A percentile compares a stretch with the other conserved stretches of the same genome.
phyloP scores from a whole-genome alignment of 2,888 invertebrate species.

The Nymphalis polychloros region DNA sequence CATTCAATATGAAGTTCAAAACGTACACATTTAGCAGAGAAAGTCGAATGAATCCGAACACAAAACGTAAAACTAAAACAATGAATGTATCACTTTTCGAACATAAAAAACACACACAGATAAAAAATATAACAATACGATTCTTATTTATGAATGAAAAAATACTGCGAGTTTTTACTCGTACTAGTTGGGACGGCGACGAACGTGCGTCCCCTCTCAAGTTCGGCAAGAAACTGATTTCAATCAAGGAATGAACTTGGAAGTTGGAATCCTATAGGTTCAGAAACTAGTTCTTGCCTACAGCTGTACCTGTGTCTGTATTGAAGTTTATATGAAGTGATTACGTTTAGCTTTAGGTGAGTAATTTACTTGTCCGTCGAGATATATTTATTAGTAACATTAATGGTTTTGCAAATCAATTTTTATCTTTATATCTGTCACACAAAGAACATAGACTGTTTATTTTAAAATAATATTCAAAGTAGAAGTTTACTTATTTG shows the following conservation, averaged over 20 bases:
- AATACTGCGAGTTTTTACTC: neutral
- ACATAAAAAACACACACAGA: conserved; percentile 3
- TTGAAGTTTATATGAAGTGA: conserved; percentile 9
- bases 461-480: too few relatives aligned
- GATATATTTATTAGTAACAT: neutral
- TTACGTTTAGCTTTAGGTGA: neutral
- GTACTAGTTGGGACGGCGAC: neutral
- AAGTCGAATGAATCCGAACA: conserved; percentile 6
- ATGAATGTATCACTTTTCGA: neutral
- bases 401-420: neutral
- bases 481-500: too few relatives aligned
- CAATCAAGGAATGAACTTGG: conserved; percentile 32
- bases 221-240: conserved; percentile 52
- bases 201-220: conserved; percentile 50
- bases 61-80: conserved; percentile 9
- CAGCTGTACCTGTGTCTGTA: conserved; percentile 18
- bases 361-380: neutral
- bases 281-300: conserved; percentile 30
- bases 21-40: conserved; percentile 19
- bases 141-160: neutral
- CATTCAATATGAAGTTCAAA: neutral
- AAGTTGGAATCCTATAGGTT: conserved; percentile 28
- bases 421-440: neutral
- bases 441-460: too few relatives aligned
- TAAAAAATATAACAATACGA: neutral